Conservation (phyloP, 2,113 vertebrate genomes). For the Oryzias javanicus region DNA sequence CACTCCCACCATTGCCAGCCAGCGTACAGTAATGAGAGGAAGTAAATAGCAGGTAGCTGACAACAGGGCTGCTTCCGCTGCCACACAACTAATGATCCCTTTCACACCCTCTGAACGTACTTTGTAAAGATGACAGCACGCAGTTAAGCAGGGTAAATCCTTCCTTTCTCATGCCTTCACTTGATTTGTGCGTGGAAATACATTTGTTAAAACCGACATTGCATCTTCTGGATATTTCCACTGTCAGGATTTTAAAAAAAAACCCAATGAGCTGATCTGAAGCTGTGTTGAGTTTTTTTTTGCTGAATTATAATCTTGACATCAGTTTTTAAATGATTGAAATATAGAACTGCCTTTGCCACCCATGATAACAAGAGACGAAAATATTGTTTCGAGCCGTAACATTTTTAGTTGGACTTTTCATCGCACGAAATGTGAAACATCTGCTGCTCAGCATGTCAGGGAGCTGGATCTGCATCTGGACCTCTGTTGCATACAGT, state of each 20-base stretch:
- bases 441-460: constrained; percentile 16
- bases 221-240: constrained; percentile 25
- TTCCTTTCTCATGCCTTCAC: constrained; percentile 57
- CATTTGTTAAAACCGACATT: constrained; percentile 42
- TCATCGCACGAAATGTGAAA: constrained; percentile 1
- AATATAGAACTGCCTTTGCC: constrained; percentile 11
- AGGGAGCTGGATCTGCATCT: constrained; percentile 28
- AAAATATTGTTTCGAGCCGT: neutral
- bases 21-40: constrained; percentile 77
- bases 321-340: constrained; percentile 26
- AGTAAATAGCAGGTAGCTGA: constrained; percentile 80
- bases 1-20: constrained; percentile 75
- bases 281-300: constrained; percentile 14
- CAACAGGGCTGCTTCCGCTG: constrained; percentile 69
- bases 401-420: neutral
- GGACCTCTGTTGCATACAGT: constrained; percentile 21
- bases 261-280: constrained; percentile 12
- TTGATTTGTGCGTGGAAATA: constrained; percentile 48
- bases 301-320: constrained; percentile 11
- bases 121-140: constrained; percentile 75
- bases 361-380: neutral
- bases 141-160: constrained; percentile 68
- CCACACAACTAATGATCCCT: constrained; percentile 76
- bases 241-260: neutral
- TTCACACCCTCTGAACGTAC: constrained; percentile 73